These are phyloP conservation scores for Serranus cabrilla DNA, from an alignment of 2,797 vertebrate genomes.

Conservation along the genomic window DNA sequence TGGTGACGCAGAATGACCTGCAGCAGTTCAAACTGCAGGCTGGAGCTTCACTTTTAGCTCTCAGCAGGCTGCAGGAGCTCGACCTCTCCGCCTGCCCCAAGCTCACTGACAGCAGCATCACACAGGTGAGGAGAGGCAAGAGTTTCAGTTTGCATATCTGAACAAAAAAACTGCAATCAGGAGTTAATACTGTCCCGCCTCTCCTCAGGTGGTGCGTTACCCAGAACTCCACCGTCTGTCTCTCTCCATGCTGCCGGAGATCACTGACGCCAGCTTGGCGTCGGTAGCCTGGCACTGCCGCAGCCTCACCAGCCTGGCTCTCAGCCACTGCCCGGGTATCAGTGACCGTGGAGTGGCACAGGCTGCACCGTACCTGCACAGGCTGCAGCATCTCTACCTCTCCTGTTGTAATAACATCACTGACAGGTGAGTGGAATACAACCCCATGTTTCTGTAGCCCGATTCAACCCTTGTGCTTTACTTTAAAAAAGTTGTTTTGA, in stretches of 20 bases:
- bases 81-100: slow-evolving; percentile 89
- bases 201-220: slow-evolving; percentile 85
- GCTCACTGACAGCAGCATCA: slow-evolving; percentile 89
- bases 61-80: slow-evolving; percentile 86
- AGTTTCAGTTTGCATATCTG: background rate
- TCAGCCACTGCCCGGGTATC: slow-evolving; percentile 87
- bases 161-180: background rate
- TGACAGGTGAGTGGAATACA: slow-evolving; percentile 78
- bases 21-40: slow-evolving; percentile 71
- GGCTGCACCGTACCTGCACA: slow-evolving; percentile 78
- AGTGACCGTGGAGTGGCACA: slow-evolving; percentile 84
- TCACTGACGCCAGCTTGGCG: slow-evolving; percentile 85
- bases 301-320: slow-evolving; percentile 83
- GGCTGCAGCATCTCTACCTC: slow-evolving; percentile 88
- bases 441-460: background rate
- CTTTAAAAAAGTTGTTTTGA: too few species aligned
- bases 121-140: slow-evolving; percentile 76
- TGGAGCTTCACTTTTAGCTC: slow-evolving; percentile 81
- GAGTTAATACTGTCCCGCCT: background rate
- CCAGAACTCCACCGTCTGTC: slow-evolving; percentile 86
- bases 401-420: slow-evolving; percentile 87
- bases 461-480: background rate
- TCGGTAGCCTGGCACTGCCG: slow-evolving; percentile 86
- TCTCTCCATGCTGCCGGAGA: slow-evolving; percentile 86
- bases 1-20: slow-evolving; percentile 74